Evolutionary conservation across 2,888 invertebrate species (phyloP), one percentile per base, ranked within the genome.

Genomic region (Napeogenes sylphis): DNA sequence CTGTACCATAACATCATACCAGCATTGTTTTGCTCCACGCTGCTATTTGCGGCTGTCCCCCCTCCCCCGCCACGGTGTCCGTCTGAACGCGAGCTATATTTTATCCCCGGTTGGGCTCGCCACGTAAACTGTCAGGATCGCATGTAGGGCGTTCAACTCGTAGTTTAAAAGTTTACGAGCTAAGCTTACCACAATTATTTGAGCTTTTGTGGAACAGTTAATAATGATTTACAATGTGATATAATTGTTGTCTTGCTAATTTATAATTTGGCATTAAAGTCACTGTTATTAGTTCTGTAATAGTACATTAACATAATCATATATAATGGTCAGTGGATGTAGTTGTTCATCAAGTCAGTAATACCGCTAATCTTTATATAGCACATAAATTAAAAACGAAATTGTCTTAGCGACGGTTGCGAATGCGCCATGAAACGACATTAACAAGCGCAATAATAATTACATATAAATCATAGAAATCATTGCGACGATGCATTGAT

Each of bases 401-500:
- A 88, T 85, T 77, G 76, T 74, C 79, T 78, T 71, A 71, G 73
- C 78, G 87, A 87, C 87, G 78, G 72, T 70, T 71, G 80, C 77
- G 82, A 85, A 88, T 83, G 85, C 82, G 77, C 84, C 88, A 87
- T 87, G 88, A 84, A 87, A 84, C 80, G 79, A 80, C 84, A 87
- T 88, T 87, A 89, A 88, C 86, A 81, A 84, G 81, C 78, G 79
- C 82, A 84, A 88, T 88, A 87, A 90, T 90, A 89, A 90, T 89
- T 90, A 87, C 81, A 81, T 81, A 87, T 90, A 86, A 86, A 88
- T 90, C 89, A 87, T 84, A 81, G 78, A 80, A 83, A 86, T 85
- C 84, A 84, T 79, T 80, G 83, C 87, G 88, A 90, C 88, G 90
- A 88, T 89, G 87, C 88, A 90, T 90, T 89, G 90, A 90, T 89